Percentiles rank a stretch among this genome's conserved stretches.
Conservation (phyloP, 2,888 invertebrate genomes). For the Itoplectis maculator region DNA sequence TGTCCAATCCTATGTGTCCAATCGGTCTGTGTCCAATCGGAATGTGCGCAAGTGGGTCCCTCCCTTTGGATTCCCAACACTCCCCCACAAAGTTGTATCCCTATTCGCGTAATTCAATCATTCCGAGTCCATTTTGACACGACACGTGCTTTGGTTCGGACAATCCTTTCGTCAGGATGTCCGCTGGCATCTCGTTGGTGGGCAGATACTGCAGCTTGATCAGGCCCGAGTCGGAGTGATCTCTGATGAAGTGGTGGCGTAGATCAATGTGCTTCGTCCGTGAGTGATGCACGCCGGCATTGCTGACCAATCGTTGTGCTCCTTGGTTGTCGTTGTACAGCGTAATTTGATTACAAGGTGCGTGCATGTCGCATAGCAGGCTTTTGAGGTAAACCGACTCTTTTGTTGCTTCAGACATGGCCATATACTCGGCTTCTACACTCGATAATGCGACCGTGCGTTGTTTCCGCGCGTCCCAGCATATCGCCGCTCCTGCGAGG, state of each 20-base stretch:
- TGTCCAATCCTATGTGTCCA: no score
- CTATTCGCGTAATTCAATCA: slow-evolving; percentile 1
- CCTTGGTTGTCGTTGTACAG: slow-evolving; percentile 59
- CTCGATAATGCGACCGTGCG: slow-evolving; percentile 36
- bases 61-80: slow-evolving; percentile 4
- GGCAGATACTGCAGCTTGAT: slow-evolving; percentile 45
- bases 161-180: slow-evolving; percentile 54
- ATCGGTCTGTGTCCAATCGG: no score
- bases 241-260: slow-evolving; percentile 58
- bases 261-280: slow-evolving; percentile 59
- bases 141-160: slow-evolving; percentile 32
- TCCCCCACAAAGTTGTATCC: slow-evolving; percentile 30
- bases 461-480: slow-evolving; percentile 48
- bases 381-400: slow-evolving; percentile 43
- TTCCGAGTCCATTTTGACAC: slow-evolving; percentile 30
- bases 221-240: slow-evolving; percentile 19
- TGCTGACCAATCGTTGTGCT: slow-evolving; percentile 39
- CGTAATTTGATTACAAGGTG: slow-evolving; percentile 44
- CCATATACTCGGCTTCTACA: slow-evolving; percentile 46
- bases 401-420: slow-evolving; percentile 35
- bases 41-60: no score
- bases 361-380: not conserved
- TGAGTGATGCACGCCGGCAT: slow-evolving; percentile 2
- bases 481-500: slow-evolving; percentile 26
- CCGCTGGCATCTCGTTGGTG: slow-evolving; percentile 59